Conservation (phyloP, 2,888 invertebrate genomes). For the Cantharis lateralis region DNA sequence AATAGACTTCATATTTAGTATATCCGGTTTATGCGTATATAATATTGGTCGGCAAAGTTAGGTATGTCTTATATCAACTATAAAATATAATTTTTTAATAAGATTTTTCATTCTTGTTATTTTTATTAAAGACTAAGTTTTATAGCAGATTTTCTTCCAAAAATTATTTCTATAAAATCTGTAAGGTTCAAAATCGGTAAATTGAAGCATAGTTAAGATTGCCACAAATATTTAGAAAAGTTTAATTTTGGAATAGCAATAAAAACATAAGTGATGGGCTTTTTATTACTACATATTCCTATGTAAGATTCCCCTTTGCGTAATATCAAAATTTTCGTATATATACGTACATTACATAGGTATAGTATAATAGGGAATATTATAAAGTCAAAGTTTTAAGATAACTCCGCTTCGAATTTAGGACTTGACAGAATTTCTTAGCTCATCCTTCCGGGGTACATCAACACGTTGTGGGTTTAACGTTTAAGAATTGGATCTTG, state of each 20-base stretch:
- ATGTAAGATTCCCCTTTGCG: not conserved
- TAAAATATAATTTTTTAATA: not conserved
- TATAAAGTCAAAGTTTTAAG: not conserved
- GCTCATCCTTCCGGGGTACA: too few relatives aligned
- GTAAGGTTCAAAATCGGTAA: not conserved
- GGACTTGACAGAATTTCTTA: too few relatives aligned
- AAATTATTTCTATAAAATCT: too few relatives aligned
- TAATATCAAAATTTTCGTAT: not conserved
- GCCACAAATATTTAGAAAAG: not conserved
- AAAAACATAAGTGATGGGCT: not conserved
- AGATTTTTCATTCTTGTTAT: too few relatives aligned
- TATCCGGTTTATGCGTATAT: constrained; percentile 33
- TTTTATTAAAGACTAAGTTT: not conserved
- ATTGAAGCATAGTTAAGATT: not conserved
- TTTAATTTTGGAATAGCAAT: not conserved
- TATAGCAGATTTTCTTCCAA: not conserved
- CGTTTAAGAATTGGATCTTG: too few relatives aligned
- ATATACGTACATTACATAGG: too few relatives aligned
- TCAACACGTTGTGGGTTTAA: too few relatives aligned
- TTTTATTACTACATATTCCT: not conserved
- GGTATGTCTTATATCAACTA: not conserved
- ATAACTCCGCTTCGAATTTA: too few relatives aligned
- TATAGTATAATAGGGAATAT: not conserved
- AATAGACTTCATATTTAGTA: constrained; percentile 39
- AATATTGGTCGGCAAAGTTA: not conserved